Evolutionary conservation across 2,797 vertebrate genomes (phyloP).

Genomic region (Meriones psammophilus): DNA sequence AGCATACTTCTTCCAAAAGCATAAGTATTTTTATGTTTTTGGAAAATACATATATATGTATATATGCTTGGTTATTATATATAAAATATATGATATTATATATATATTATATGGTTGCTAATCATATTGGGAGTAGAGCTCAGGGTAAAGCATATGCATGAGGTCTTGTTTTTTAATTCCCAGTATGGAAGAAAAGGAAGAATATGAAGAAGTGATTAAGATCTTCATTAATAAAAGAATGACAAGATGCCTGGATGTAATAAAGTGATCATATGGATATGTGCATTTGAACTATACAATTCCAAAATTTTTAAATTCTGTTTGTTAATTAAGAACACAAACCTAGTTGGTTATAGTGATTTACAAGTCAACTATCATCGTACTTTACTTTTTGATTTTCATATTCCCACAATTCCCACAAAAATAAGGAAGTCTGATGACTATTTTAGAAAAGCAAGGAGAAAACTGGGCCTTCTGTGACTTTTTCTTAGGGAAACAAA

Average conservation of each 20-base stretch:
- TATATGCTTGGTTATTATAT: not conserved
- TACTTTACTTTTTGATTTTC: conserved; percentile 17
- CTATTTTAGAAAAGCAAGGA: conserved; percentile 23
- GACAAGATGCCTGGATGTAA: not conserved
- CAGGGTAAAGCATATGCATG: not conserved
- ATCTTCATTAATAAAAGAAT: conserved; percentile 17
- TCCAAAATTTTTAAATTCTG: not conserved
- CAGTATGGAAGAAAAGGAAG: not conserved
- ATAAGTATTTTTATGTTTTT: too few relatives aligned
- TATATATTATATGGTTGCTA: not conserved
- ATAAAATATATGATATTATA: too few relatives aligned
- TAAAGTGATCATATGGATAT: not conserved
- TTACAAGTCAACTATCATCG: not conserved
- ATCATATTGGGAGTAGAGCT: not conserved
- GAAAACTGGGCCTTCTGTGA: not conserved
- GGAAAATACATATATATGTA: too few relatives aligned
- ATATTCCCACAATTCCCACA: not conserved
- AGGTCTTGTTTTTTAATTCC: not conserved
- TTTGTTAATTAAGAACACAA: conserved; percentile 38
- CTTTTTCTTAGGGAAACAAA: conserved; percentile 28
- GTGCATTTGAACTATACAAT: not conserved
- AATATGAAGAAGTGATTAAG: not conserved
- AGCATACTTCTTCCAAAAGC: not conserved
- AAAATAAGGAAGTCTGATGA: not conserved
- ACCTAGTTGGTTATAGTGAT: not conserved